Evolutionary conservation across 2,888 invertebrate species (phyloP), one percentile per base, ranked within the genome.

Genomic region (Lithophane socia): DNA sequence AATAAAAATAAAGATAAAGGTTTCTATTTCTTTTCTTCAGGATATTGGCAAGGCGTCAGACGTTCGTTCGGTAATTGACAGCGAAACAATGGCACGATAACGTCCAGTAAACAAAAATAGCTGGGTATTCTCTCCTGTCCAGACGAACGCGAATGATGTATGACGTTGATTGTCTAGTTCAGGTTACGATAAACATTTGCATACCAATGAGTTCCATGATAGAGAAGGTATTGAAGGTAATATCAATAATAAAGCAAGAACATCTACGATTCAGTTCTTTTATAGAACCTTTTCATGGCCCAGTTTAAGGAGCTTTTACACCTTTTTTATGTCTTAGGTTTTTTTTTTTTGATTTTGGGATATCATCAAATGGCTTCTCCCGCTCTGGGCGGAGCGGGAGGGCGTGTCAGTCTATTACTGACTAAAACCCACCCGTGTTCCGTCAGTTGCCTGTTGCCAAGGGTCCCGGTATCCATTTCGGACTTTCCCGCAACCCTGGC

Each of bases 41-140:
- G 80, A 82, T 82, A 67, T 60, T 52, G 18, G 63, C 54, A 18
- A 75, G 37, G 37, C 64, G 77, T 77, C 73, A 71, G 76, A 24
- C 64, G 75, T 77, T 73, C 42, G 47, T 72, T 78, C 49, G 65
- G 75, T 91, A 91, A 92, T 92, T 90, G 91, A 91, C 90, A 87
- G 80, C 79, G 86, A 85, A 91, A 91, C 90, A 92, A 91, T 89
- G 83, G 78, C 52, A 80, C 85, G 90, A 87, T 88, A 89, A 87
- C 89, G 61, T 66, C n/a, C n/a, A 47, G 44, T 52, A 70, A 84
- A 71, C 74, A 78, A 68, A 5, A 64, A 58, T 60, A 58, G 21
- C 37, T n/a, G 58, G 56, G 18, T 24, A 47, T 42, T 5, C 44
- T 37, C 42, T 52, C 49, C 16, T 65, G 60, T 63, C 49, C 58